phyloP scores from a whole-genome alignment of 2,888 invertebrate species.

The Cryptosula pallasiana region DNA sequence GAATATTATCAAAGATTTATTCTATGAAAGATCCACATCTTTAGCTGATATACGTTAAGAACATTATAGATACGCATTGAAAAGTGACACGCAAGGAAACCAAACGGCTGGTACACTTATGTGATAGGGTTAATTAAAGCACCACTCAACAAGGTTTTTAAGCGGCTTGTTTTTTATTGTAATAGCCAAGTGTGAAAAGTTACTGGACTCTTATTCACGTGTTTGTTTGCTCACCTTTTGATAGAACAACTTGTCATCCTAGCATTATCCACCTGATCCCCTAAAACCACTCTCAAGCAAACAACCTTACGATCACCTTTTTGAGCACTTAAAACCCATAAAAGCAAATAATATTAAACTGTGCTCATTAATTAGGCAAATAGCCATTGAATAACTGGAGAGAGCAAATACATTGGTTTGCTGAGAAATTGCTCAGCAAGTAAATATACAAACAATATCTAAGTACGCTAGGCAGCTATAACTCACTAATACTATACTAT shows the following conservation, averaged over 20 bases:
- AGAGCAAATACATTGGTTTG: slow-evolving; percentile 23
- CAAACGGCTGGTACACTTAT: too few relatives aligned
- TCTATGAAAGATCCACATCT: too few relatives aligned
- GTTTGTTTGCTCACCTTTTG: slow-evolving; percentile 21
- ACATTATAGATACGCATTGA: too few relatives aligned
- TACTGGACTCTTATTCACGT: slow-evolving; percentile 1
- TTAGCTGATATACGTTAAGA: too few relatives aligned
- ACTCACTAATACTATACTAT: too few relatives aligned
- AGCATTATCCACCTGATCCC: slow-evolving; percentile 1
- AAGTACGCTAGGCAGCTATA: too few relatives aligned
- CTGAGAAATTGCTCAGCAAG: too few relatives aligned
- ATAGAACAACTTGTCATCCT: slow-evolving; percentile 9
- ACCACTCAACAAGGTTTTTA: not conserved
- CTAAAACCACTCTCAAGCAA: not conserved
- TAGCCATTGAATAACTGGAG: not conserved
- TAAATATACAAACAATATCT: too few relatives aligned
- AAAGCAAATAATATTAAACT: slow-evolving; percentile 19
- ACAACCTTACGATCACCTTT: slow-evolving; percentile 5
- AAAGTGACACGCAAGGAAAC: too few relatives aligned
- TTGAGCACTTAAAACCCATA: slow-evolving; percentile 20
- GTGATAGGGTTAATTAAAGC: slow-evolving; percentile 14
- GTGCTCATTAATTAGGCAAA: not conserved
- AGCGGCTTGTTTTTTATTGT: not conserved
- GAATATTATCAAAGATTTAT: too few relatives aligned
- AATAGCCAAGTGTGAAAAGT: slow-evolving; percentile 3